Conservation (phyloP, 2,797 vertebrate genomes). For the Falco cherrug region DNA sequence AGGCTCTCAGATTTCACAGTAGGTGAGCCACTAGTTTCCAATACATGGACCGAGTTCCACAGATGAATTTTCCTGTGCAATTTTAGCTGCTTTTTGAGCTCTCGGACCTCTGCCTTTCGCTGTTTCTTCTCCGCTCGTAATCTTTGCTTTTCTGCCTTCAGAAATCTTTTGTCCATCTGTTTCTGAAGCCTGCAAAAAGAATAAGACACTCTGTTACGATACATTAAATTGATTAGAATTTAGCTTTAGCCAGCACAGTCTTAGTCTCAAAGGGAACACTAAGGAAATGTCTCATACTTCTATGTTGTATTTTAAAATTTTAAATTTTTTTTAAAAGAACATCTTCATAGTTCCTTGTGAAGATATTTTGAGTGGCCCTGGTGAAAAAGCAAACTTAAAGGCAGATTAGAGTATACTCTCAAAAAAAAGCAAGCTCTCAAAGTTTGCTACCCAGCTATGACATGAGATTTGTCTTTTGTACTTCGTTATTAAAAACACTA, state of each 20-base stretch:
- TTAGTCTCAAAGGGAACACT: not conserved
- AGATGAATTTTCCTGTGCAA: slow-evolving; percentile 93
- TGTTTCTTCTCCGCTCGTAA: slow-evolving; percentile 95
- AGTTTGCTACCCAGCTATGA: not conserved
- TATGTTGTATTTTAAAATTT: not conserved
- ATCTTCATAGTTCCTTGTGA: not conserved
- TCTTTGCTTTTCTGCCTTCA: slow-evolving; percentile 96
- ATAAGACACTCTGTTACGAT: not conserved
- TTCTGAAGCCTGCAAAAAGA: slow-evolving; percentile 86
- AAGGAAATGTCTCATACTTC: not conserved
- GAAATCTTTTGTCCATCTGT: slow-evolving; percentile 93
- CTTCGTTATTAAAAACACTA: not conserved
- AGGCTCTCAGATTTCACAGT: slow-evolving; percentile 83
- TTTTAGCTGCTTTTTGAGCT: slow-evolving; percentile 97
- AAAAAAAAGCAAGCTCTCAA: not conserved
- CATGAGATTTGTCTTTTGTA: not conserved
- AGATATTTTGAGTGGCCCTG: not conserved
- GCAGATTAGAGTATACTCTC: not conserved
- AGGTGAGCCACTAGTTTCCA: slow-evolving; percentile 71
- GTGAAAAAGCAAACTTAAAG: not conserved
- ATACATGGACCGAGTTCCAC: slow-evolving; percentile 84
- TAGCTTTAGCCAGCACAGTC: not conserved
- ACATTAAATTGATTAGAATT: not conserved
- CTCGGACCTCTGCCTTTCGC: slow-evolving; percentile 94
- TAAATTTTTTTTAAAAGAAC: not conserved